phyloP scores from a whole-genome alignment of 1,140 invertebrate genomes.

The Eumaeus atala region DNA sequence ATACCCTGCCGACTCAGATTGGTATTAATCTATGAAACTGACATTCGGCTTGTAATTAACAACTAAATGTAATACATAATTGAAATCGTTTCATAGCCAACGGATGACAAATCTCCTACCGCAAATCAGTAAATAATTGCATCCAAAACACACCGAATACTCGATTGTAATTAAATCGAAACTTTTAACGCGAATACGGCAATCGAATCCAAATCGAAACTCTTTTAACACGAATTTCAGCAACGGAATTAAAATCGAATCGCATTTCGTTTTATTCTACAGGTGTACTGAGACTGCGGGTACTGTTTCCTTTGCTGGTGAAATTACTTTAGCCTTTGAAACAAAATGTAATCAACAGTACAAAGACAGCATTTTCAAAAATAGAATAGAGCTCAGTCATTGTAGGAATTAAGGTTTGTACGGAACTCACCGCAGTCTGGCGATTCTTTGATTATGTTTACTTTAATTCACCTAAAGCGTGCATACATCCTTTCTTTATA shows the following conservation, averaged over 20 bases:
- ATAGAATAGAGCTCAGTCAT: background rate
- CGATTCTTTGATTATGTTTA: too few relatives aligned
- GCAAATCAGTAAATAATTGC: slow-evolving; percentile 25
- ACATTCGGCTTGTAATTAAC: background rate
- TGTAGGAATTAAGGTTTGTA: slow-evolving; percentile 9
- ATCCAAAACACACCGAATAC: background rate
- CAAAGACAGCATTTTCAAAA: background rate
- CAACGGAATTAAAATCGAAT: slow-evolving; percentile 24
- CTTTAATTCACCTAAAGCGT: too few relatives aligned
- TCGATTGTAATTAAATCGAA: background rate
- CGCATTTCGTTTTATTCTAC: slow-evolving; percentile 18
- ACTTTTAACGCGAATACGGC: slow-evolving; percentile 15
- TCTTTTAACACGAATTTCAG: slow-evolving; percentile 1
- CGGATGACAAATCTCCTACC: slow-evolving; percentile 5
- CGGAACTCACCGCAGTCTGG: background rate
- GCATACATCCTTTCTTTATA: too few relatives aligned
- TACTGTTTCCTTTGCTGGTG: background rate
- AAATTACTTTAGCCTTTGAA: slow-evolving; percentile 1
- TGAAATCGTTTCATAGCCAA: too few relatives aligned
- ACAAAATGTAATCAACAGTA: slow-evolving; percentile 1
- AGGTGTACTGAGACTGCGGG: slow-evolving; percentile 8
- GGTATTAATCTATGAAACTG: too few relatives aligned
- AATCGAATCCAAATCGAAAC: slow-evolving; percentile 28
- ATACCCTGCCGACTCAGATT: too few relatives aligned
- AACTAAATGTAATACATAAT: background rate